Evolutionary conservation across 2,797 vertebrate species (phyloP), one percentile per base, ranked within the genome.

Genomic region (Galago senegalensis): DNA sequence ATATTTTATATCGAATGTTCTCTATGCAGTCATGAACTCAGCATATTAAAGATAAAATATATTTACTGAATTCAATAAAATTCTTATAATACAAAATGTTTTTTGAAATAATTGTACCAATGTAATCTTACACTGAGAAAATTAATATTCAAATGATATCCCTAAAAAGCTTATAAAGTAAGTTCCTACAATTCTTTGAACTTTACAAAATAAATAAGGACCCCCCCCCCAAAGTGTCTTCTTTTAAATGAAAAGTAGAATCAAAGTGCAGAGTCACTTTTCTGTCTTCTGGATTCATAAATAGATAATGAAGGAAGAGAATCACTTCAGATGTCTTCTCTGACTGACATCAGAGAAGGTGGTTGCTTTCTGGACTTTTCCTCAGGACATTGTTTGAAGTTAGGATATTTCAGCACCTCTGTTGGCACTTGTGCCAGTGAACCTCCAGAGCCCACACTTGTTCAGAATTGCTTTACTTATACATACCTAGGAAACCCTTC

Each of bases 21-120:
- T 91, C 43, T 89, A 29, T 56, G 7, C 2, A 53, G 23, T 70
- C 29, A 2, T 85, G 83, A 76, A 86, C 61, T 84, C 21, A 85
- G 3, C 37, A 23, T 82, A 67, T 86, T 77, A 93, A 95, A 94
- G 88, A 80, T 43, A 76, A 60, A 9, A 65, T 10, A 49, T 8
- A 49, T 37, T 76, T 75, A 34, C 40, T 85, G n/a, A 80, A 73
- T 53, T 90, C 25, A 75, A 14, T 65, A 79, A 58, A 37, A 43
- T 65, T 37, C 25, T 95, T 92, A 69, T 46, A 70, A 20, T 81
- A 4, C 72, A 88, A 61, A 83, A 46, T 65, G 14, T 46, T 87
- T 89, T 83, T 83, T 60, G 14, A 89, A 91, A 77, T 92, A 8
- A 63, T 77, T 87, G 94, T 91, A 46, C 31, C 20, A 25, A 53